Conservation (phyloP, 2,888 invertebrate species). For the Drosophila engyochracea region DNA sequence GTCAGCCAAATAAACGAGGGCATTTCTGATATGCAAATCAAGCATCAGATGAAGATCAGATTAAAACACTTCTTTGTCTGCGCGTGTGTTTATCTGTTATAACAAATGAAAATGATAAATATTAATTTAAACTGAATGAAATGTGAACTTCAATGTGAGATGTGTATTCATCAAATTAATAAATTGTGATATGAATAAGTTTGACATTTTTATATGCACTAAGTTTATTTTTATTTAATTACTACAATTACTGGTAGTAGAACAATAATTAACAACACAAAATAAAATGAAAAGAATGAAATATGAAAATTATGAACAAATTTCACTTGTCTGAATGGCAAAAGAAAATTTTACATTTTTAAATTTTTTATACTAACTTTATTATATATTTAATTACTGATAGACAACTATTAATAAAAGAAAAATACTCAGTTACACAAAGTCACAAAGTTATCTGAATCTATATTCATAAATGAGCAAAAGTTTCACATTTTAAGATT, state of each 20-base stretch:
- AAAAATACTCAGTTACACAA: background rate
- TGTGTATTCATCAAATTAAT: background rate
- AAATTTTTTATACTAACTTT: background rate
- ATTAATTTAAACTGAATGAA: background rate
- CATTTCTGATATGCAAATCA: slow-evolving; percentile 36
- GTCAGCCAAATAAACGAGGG: slow-evolving; percentile 25
- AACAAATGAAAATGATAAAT: background rate
- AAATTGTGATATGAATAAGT: background rate
- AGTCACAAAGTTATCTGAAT: background rate
- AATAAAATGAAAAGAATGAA: background rate
- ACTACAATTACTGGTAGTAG: background rate
- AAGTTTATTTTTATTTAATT: background rate
- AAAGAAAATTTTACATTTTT: background rate
- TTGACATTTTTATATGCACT: background rate
- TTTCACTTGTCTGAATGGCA: background rate
- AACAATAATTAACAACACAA: background rate
- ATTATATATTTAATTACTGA: background rate
- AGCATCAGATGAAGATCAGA: slow-evolving; percentile 22
- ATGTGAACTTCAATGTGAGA: background rate
- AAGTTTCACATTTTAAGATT: background rate
- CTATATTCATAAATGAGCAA: background rate
- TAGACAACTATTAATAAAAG: too few species aligned
- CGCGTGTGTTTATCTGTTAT: background rate
- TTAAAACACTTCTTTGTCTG: slow-evolving; percentile 13
- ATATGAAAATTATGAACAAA: slow-evolving; percentile 2